phyloP scores from a whole-genome alignment of 2,888 invertebrate species.

The Diachrysia chrysitis region DNA sequence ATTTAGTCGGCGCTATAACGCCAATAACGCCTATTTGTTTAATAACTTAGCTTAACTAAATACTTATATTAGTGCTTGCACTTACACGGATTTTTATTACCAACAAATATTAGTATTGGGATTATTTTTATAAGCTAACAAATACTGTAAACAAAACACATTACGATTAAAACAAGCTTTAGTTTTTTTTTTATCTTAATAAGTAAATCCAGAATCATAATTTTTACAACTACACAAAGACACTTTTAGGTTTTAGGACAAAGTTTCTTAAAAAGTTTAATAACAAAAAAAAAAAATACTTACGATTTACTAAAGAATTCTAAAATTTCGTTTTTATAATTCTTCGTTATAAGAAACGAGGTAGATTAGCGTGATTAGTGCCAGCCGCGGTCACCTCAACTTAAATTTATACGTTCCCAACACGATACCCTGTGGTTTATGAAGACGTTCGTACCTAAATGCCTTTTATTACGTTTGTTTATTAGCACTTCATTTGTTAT shows the following conservation, averaged over 20 bases:
- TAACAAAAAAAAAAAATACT: not conserved
- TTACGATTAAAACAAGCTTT: not conserved
- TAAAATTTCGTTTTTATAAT: constrained; percentile 3
- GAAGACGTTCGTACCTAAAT: constrained; percentile 20
- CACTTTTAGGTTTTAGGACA: not conserved
- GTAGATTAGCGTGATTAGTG: constrained; percentile 31
- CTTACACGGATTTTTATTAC: not conserved
- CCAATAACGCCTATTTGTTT: not conserved
- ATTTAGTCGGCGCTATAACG: no score
- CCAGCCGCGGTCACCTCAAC: constrained; percentile 27
- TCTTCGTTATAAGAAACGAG: constrained; percentile 8
- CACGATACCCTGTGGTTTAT: constrained; percentile 44
- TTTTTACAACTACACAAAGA: not conserved
- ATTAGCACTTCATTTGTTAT: constrained; percentile 6
- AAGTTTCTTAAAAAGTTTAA: not conserved
- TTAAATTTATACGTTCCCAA: constrained; percentile 39
- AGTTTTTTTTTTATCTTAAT: no score
- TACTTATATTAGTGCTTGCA: not conserved
- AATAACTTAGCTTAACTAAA: not conserved
- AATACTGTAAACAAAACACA: not conserved
- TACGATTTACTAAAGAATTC: not conserved
- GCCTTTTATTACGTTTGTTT: constrained; percentile 25
- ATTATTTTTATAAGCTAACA: not conserved
- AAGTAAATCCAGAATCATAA: no score
- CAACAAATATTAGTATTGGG: not conserved